These are phyloP conservation scores for Ladona fulva DNA, from an alignment of 1,140 invertebrate species.

Conservation along the genomic window DNA sequence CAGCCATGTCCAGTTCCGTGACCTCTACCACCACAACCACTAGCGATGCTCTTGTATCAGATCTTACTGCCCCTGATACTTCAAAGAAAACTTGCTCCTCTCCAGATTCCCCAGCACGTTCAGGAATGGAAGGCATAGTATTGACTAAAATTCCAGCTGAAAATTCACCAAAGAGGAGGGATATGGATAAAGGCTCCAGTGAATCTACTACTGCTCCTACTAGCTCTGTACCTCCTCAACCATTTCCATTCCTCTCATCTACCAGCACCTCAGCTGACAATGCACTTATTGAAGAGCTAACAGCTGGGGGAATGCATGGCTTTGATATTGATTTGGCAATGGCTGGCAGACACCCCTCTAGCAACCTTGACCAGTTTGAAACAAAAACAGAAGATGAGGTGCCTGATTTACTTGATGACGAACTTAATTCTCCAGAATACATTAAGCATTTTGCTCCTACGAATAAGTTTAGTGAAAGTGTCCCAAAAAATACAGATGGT, in stretches of 20 bases:
- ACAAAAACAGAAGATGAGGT: constrained; percentile 15
- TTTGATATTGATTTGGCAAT: background rate
- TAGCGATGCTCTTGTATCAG: background rate
- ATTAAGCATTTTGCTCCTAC: background rate
- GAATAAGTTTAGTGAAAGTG: background rate
- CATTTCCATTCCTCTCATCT: background rate
- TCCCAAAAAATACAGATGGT: background rate
- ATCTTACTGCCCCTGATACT: background rate
- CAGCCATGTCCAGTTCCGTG: constrained; percentile 1
- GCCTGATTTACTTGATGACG: constrained; percentile 11
- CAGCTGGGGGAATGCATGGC: background rate
- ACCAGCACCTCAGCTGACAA: constrained; percentile 9
- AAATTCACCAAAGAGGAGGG: background rate
- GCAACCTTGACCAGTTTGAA: constrained; percentile 13
- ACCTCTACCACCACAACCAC: background rate
- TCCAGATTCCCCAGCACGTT: background rate
- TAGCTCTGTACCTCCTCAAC: background rate
- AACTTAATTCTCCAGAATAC: background rate
- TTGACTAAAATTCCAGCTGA: background rate
- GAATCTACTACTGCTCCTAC: background rate
- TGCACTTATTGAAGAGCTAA: constrained; percentile 10
- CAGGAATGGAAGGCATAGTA: background rate
- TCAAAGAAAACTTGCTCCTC: background rate
- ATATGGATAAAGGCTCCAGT: background rate
- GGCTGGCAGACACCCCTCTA: background rate